A percentile compares a stretch with the other conserved stretches of the same genome.
Evolutionary conservation across 2,113 vertebrate species (phyloP).

Genomic region (Poecile atricapillus): DNA sequence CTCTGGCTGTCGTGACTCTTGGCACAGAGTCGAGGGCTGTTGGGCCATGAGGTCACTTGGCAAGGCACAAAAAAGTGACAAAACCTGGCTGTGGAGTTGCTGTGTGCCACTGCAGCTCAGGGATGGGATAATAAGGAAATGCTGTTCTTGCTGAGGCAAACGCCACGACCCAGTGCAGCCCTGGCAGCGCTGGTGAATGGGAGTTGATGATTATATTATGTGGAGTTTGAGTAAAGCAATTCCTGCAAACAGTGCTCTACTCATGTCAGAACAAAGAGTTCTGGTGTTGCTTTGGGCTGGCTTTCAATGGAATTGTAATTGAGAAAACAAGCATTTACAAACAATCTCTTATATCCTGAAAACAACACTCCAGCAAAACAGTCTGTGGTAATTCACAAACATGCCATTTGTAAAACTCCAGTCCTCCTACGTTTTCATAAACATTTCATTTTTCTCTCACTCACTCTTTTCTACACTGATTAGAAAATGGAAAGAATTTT

Average conservation of each 20-base stretch:
- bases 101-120: background rate
- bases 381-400: background rate
- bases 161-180: background rate
- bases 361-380: background rate
- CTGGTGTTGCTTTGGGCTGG: constrained; percentile 38
- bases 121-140: background rate
- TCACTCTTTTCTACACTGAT: background rate
- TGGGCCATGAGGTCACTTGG: constrained; percentile 25
- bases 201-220: constrained; percentile 35
- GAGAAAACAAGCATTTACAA: constrained; percentile 47
- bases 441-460: background rate
- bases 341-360: constrained; percentile 28
- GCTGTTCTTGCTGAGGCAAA: background rate
- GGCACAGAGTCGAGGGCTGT: background rate
- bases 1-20: background rate
- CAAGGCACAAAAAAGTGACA: background rate
- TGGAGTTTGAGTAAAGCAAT: constrained; percentile 38
- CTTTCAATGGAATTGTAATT: constrained; percentile 59
- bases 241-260: constrained; percentile 51
- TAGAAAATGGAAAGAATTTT: background rate
- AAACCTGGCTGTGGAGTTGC: background rate
- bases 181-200: constrained; percentile 6
- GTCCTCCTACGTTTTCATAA: background rate
- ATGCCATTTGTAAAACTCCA: background rate
- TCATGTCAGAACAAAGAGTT: constrained; percentile 46